These are phyloP conservation scores for Corythornis madagascariensis DNA, from an alignment of 2,113 vertebrate genomes.

Conservation along the genomic window DNA sequence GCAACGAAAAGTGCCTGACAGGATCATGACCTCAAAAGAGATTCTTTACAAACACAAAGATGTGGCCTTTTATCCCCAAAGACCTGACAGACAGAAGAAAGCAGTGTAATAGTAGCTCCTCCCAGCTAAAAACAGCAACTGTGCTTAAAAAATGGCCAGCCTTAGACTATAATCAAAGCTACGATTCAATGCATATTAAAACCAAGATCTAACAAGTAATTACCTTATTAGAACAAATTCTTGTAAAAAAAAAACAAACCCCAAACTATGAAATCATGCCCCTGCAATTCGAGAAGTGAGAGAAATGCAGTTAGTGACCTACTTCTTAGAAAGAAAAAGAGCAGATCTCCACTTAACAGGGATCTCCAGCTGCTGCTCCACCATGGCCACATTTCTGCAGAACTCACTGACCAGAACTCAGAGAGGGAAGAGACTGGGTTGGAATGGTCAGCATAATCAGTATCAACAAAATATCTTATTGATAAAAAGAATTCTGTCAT, in stretches of 20 bases:
- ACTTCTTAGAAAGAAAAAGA: constrained; percentile 63
- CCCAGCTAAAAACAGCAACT: background rate
- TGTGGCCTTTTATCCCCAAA: background rate
- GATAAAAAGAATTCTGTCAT: background rate
- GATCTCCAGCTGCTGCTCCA: background rate
- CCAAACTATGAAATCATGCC: background rate
- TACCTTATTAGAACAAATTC: constrained; percentile 35
- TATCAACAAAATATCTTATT: background rate
- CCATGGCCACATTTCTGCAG: background rate
- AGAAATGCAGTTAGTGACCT: constrained; percentile 59
- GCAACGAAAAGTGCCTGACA: background rate
- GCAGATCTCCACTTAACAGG: constrained; percentile 9
- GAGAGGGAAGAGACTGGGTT: background rate
- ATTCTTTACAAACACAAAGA: background rate
- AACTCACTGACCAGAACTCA: background rate
- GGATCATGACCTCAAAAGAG: background rate
- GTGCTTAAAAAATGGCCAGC: background rate
- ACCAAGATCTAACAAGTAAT: constrained; percentile 49
- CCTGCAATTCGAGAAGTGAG: constrained; percentile 44
- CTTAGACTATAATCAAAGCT: constrained; percentile 2
- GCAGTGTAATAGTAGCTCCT: background rate
- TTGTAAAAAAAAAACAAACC: constrained; percentile 37
- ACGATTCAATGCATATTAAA: background rate
- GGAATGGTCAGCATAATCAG: no score
- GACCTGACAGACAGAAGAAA: background rate